phyloP scores from a whole-genome alignment of 2,888 invertebrate species.

The Cephus runcator region DNA sequence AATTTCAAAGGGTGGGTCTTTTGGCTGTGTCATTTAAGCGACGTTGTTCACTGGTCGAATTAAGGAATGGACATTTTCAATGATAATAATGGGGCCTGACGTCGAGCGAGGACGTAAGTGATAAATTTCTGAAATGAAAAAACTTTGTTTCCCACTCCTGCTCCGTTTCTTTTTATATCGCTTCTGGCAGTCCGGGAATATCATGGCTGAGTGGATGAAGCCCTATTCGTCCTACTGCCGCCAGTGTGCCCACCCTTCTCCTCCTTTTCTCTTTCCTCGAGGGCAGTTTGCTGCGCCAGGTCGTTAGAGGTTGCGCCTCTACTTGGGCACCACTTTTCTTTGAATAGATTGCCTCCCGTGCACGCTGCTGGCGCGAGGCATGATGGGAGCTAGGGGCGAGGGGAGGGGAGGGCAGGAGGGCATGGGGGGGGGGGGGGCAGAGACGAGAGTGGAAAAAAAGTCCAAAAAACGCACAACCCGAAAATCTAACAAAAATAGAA shows the following conservation, averaged over 20 bases:
- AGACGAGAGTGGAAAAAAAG: no score
- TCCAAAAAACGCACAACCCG: background rate
- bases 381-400: no score
- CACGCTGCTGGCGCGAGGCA: background rate
- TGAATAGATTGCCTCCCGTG: background rate
- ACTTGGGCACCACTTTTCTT: background rate
- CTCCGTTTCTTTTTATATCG: background rate
- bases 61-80: background rate
- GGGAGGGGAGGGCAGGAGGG: no score
- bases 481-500: background rate
- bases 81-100: background rate
- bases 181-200: slow-evolving; percentile 1
- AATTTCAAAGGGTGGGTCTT: no score
- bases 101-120: background rate
- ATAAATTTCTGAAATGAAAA: slow-evolving; percentile 7
- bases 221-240: background rate
- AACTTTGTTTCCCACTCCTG: background rate
- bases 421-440: no score
- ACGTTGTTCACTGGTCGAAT: background rate
- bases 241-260: background rate
- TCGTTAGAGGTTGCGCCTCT: slow-evolving; percentile 4
- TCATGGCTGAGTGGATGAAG: slow-evolving; percentile 5
- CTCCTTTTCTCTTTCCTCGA: background rate
- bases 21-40: background rate
- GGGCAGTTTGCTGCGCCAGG: slow-evolving; percentile 1